Percentiles rank a stretch among this genome's conserved stretches.
Conservation (phyloP, 2,113 vertebrate species). For the Hippocampus zosterae region DNA sequence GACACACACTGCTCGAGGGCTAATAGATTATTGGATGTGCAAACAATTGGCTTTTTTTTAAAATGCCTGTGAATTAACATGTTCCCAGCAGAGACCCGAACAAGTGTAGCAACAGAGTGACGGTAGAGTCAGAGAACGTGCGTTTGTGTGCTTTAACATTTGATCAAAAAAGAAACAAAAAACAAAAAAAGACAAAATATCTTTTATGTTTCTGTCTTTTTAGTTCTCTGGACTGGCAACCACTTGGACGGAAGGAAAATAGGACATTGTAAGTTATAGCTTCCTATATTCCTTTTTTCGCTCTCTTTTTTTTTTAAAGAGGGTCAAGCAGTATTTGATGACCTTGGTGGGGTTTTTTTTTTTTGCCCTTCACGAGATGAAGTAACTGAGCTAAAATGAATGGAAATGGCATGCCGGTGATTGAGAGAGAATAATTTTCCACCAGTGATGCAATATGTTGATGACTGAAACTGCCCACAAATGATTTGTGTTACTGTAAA, state of each 20-base stretch:
- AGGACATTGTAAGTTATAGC: slow-evolving; percentile 76
- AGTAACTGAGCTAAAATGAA: not conserved
- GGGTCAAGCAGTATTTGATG: slow-evolving; percentile 21
- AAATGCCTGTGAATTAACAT: slow-evolving; percentile 80
- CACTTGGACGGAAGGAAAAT: slow-evolving; percentile 77
- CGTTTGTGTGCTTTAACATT: slow-evolving; percentile 22
- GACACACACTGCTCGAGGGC: slow-evolving; percentile 68
- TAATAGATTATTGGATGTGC: slow-evolving; percentile 77
- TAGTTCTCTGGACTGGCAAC: slow-evolving; percentile 78
- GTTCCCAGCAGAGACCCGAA: slow-evolving; percentile 70
- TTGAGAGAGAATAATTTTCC: no score
- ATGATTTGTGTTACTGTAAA: not conserved
- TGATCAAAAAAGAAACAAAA: slow-evolving; percentile 58
- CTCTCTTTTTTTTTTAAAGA: slow-evolving; percentile 35
- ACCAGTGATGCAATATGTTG: no score
- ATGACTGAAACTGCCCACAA: not conserved
- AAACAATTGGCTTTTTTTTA: slow-evolving; percentile 71
- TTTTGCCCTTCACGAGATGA: not conserved
- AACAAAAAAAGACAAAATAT: slow-evolving; percentile 67
- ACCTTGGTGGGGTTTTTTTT: slow-evolving; percentile 48
- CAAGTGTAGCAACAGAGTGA: slow-evolving; percentile 69
- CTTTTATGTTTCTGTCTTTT: slow-evolving; percentile 75
- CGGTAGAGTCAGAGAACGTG: slow-evolving; percentile 43
- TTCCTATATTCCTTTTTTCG: slow-evolving; percentile 56
- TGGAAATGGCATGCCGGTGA: no score